Evolutionary conservation across 2,888 invertebrate genomes (phyloP), one percentile per base, ranked within the genome.

Genomic region (Liodrosophila aerea): DNA sequence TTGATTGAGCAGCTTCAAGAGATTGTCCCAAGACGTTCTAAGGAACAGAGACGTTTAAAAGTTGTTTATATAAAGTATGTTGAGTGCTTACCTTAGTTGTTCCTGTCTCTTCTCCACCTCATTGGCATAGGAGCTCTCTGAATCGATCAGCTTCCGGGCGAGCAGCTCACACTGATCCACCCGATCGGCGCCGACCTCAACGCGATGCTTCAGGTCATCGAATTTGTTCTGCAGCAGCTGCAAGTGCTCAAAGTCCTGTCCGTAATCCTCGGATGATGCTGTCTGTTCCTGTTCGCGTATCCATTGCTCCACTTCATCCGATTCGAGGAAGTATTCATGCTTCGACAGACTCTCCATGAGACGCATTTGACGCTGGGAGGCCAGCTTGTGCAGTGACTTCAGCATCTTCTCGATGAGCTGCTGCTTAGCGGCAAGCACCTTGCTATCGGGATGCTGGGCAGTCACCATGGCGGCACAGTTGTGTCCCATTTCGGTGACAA

Each of bases 191-290:
- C 97, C 97, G 15, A 95, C 94, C 87, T 97, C 97, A 4, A 98
- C 96, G 41, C 95, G 93, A 87, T 96, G 96, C 63, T 97, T 96
- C 49, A 98, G 94, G 88, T 98, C 98, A 73, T 97, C 96, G 89
- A 98, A 98, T 89, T 97, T 97, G 30, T 94, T 94, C 87, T 96
- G 94, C 27, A 98, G 90, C 56, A 96, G 91, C 94, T 96, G 88
- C 46, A 97, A 90, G 90, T 97, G 97, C 83, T 97, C 97, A 84
- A 95, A 98, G 89, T 98, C 98, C 88, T 96, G 96, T 0, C 98
- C 98, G 84, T 96, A 98, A 88, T 98, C 98, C 85, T 98, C 97
- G 53, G 95, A 96, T 45, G 95, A 94, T 1, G 98, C 97, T 0
- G 95, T 94, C 46, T 96, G 95, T 85, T 95, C 93, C 88, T 98